Base-by-base conservation (phyloP, 2,113 vertebrate genomes). In the Uria lomvia region DNA sequence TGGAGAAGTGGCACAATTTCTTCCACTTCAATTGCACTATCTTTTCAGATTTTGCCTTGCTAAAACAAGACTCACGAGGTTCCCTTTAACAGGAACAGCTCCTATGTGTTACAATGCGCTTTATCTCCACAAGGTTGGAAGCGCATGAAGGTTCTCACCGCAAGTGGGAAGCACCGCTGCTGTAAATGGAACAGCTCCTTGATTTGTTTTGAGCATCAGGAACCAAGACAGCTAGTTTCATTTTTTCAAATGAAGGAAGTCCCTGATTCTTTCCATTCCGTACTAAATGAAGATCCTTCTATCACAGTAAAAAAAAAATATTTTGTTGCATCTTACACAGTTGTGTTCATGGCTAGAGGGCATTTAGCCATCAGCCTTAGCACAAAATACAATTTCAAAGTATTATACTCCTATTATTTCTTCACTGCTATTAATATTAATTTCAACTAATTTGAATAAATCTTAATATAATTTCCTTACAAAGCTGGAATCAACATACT, bases 401-500 rank as follows among this genome's bases (percentile, higher is more conserved):
- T 73, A 87, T 90, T 56, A 84, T 12, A 89, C 4, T 9, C 49
- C 49, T 89, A 59, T 52, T 75, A 52, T 86, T 79, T 81, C 53
- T 74, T 92, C 58, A n/a, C 15, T 53, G 11, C 27, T 81, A 36
- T 90, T 85, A 75, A 86, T 71, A 92, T 82, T 97, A 68, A 95
- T 83, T 84, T 80, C 30, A 90, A 88, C 62, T 76, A 76, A 90
- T 90, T 70, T 96, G 87, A 97, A 97, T 94, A 90, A 86, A 92
- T 86, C 71, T 87, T 78, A 82, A 92, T 80, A 88, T 32, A 76
- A 92, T 92, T 94, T 95, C 86, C 73, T 76, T 94, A 94, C 34
- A 82, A 83, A 85, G 45, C 32, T 70, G 70, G 49, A 96, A 97
- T 59, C 52, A 93, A 92, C 8, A n/a, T 82, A 97, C 14, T 96